These are phyloP conservation scores for Tribolium madens DNA, from an alignment of 1,140 invertebrate genomes.

Conservation along the genomic window DNA sequence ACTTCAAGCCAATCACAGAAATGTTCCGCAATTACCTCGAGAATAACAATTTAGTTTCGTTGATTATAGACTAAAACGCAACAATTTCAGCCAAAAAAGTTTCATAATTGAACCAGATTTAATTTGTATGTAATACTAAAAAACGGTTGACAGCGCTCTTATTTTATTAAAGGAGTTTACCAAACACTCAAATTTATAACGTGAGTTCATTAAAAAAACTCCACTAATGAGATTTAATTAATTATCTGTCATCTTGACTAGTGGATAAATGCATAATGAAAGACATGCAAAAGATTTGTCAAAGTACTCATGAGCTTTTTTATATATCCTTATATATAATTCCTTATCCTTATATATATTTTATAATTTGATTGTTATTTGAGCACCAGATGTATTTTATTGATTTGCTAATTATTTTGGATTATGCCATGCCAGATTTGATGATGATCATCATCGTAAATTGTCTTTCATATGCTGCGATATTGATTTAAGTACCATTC, in stretches of 20 bases:
- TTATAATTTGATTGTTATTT: neutral
- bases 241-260: too few relatives aligned
- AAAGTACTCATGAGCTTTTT: too few relatives aligned
- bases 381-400: neutral
- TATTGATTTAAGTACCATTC: neutral
- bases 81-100: neutral
- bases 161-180: too few relatives aligned
- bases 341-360: too few relatives aligned
- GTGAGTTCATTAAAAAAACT: too few relatives aligned
- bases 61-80: neutral
- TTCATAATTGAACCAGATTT: neutral
- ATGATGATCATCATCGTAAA: neutral
- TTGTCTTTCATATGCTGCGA: neutral
- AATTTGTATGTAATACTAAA: neutral
- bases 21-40: neutral
- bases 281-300: too few relatives aligned
- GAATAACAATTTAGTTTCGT: neutral
- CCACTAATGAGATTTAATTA: too few relatives aligned
- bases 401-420: neutral
- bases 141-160: too few relatives aligned
- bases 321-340: too few relatives aligned
- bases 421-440: neutral
- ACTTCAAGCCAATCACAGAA: neutral
- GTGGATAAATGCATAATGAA: too few relatives aligned
- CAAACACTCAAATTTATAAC: too few relatives aligned